Evolutionary conservation across 2,888 invertebrate genomes (phyloP), one percentile per base, ranked within the genome.

Genomic region (Mamestra brassicae): DNA sequence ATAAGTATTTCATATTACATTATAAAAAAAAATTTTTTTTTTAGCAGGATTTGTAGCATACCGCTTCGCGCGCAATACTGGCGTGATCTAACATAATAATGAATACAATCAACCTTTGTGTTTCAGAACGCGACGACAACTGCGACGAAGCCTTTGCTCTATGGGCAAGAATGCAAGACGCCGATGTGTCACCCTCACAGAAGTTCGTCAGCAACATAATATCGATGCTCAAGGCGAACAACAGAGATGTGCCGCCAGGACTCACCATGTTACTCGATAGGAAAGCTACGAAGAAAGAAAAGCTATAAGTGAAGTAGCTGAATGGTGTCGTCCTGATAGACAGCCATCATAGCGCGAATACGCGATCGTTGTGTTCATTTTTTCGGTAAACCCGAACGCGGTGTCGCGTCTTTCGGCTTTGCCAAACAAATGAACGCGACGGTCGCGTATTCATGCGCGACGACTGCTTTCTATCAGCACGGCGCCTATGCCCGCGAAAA

Each of bases 61-160:
- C 26, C 38, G 5, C 38, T 38, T 38, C 38, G 38, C 38, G 38
- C 38, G 38, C 42, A 57, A 34, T 34, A 55, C 55, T 11, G 13
- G 13, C 13, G 13, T 47, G 47, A 13, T 34, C 13, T 13, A 13
- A 57, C 6, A 8, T 7, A 42, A 7, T 58, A 17, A 52, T 6
- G 2, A 13, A 34, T 38, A 15, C 3, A 4, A 0, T n/a, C 26
- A 68, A 26, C 7, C 3, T n/a, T 42, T 60, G 4, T 45, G 61
- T 93, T 93, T 47, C 89, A 97, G 97, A 96, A 90, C 94, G 95
- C 10, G 95, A 95, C 8, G 96, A 97, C 84, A 94, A 97, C 80
- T 93, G 89, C 80, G 85, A 92, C 45, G 92, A 91, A 50, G 97
- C 97, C 0, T 45, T 97, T 5, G 86, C 90, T 0, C 92, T 97